phyloP scores from a whole-genome alignment of 1,140 invertebrate species.

The Drosophila mojavensis region DNA sequence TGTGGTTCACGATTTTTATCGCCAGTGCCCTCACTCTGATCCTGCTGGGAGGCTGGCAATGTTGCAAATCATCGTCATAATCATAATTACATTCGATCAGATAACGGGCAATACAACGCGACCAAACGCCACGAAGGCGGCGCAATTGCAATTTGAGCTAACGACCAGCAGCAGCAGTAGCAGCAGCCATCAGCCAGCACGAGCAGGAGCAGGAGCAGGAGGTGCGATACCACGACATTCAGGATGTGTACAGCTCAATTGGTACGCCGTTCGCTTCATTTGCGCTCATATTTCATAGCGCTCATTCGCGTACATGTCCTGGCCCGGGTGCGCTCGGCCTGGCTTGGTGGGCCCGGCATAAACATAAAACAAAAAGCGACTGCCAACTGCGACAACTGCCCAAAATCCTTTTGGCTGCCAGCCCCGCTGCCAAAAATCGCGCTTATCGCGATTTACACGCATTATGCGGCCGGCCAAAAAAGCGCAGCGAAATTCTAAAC shows the following conservation, averaged over 20 bases:
- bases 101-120: conserved; percentile 58
- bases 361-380: conserved; percentile 59
- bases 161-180: conserved; percentile 42
- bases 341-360: conserved; percentile 57
- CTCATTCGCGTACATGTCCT: conserved; percentile 23
- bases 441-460: conserved; percentile 80
- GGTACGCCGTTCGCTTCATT: conserved; percentile 64
- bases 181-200: conserved; percentile 26
- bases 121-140: conserved; percentile 33
- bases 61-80: conserved; percentile 82
- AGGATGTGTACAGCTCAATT: conserved; percentile 49
- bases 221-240: conserved; percentile 9
- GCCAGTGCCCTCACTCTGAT: conserved; percentile 25
- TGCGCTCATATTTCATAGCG: conserved; percentile 74
- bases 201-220: conserved; percentile 4
- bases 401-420: conserved; percentile 65
- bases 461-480: conserved; percentile 64
- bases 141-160: conserved; percentile 77
- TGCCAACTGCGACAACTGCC: conserved; percentile 47
- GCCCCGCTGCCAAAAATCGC: conserved; percentile 51
- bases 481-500: conserved; percentile 80
- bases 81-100: conserved; percentile 83
- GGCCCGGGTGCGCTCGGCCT: conserved; percentile 6
- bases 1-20: conserved; percentile 42
- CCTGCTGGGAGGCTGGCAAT: conserved; percentile 48